Evolutionary conservation across 2,113 vertebrate species (phyloP), one percentile per base, ranked within the genome.

Genomic region (Nibea coibor): DNA sequence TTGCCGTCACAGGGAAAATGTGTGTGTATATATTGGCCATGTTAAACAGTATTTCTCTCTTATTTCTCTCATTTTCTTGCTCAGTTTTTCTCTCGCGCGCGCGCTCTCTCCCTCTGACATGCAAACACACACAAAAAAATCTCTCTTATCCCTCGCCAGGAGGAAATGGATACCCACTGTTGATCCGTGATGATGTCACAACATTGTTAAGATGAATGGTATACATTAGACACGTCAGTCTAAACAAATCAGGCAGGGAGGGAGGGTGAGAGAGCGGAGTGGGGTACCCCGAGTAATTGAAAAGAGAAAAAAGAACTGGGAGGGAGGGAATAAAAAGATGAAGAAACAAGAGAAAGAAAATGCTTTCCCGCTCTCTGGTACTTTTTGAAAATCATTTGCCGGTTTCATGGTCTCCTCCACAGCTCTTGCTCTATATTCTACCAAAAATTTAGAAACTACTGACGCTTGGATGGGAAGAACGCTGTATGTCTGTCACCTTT

Each of bases 131-230:
- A 56, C 5, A 35, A 50, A 20, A 28, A 17, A 19, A 0, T 15
- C 4, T 12, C 61, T 87, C 39, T 91, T 31, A 87, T 89, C 78
- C 11, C 7, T 10, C 54, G 85, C 88, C 83, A 88, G 48, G 63
- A 54, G 73, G 70, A 89, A 93, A 87, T 73, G 53, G 72, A 90
- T 71, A 68, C 67, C 39, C 64, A 45, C 28, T 63, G 73, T 51
- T 88, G 68, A 65, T 83, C 54, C 59, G 67, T 77, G 79, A 83
- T 85, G 81, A 88, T 87, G 88, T 90, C 85, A 84, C 75, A 84
- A 78, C 80, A 87, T 22, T 53, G 79, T 66, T 72, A 17, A 65
- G 80, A 89, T 57, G 75, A 88, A 84, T 87, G 82, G 62, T 77
- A 47, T 82, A 82, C 78, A 88, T 87, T 87, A 89, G 62, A 51